Conservation (phyloP, 2,888 invertebrate species). For the Thereva nobilitata region DNA sequence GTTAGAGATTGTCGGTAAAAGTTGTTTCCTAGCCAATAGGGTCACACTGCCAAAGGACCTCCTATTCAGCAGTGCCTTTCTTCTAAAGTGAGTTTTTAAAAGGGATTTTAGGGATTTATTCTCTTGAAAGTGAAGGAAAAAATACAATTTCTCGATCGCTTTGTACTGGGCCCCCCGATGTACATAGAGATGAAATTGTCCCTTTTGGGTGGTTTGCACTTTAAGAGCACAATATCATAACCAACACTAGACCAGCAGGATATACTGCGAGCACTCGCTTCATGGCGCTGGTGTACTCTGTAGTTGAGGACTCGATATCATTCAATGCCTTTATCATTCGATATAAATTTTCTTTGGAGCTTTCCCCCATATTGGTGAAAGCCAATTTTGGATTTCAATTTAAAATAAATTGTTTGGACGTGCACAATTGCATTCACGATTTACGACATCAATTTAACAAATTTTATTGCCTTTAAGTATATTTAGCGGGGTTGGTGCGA, state of each 20-base stretch:
- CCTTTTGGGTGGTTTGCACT: no score
- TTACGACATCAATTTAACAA: conserved; percentile 1
- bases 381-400: conserved; percentile 8
- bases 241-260: no score
- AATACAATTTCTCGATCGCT: no score
- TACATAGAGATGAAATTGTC: no score
- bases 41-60: neutral
- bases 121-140: no score
- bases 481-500: neutral
- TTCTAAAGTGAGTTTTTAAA: no score
- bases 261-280: neutral
- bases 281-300: neutral
- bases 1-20: neutral
- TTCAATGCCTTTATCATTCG: neutral
- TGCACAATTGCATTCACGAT: conserved; percentile 1
- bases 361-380: neutral
- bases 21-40: neutral
- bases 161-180: no score
- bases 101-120: no score
- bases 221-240: no score
- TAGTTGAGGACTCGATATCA: neutral
- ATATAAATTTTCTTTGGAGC: conserved; percentile 6
- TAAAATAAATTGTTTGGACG: conserved; percentile 10
- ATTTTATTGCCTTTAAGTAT: neutral
- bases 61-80: neutral